Percentiles rank a stretch among this genome's conserved stretches.
Conservation (phyloP, 2,113 vertebrate genomes). For the Dryoscopus gambensis region DNA sequence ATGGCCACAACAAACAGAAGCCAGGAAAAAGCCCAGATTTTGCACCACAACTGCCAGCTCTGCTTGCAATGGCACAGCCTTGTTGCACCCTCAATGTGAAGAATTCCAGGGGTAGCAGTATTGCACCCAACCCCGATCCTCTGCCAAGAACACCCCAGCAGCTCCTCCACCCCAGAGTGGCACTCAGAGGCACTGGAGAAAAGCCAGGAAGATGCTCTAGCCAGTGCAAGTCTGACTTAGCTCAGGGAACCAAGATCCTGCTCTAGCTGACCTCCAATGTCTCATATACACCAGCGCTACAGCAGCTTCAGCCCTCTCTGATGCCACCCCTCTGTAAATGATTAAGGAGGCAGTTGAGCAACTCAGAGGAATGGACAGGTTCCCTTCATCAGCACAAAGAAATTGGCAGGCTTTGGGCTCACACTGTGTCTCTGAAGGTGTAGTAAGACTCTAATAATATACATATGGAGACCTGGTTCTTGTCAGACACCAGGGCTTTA, state of each 20-base stretch:
- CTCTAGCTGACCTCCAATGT: not conserved
- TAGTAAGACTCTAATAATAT: not conserved
- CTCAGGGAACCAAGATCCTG: not conserved
- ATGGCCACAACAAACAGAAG: not conserved
- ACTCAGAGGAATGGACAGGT: not conserved
- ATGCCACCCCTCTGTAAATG: not conserved
- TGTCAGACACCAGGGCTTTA: not conserved
- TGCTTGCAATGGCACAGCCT: not conserved
- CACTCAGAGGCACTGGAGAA: not conserved
- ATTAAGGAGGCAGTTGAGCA: not conserved
- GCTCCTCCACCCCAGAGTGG: not conserved
- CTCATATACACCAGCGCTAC: rapidly evolving
- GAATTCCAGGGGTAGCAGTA: not conserved
- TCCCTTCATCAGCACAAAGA: not conserved
- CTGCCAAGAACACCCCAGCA: not conserved
- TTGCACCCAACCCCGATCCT: not conserved
- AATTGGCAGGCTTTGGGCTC: not conserved
- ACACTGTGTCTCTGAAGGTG: not conserved
- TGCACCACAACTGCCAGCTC: not conserved
- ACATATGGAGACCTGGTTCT: not conserved
- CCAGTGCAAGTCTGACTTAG: not conserved
- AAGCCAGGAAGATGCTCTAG: not conserved
- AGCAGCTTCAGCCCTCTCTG: not conserved
- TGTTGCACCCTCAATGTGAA: not conserved
- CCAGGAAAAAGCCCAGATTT: not conserved